Conservation (phyloP, 2,888 invertebrate genomes). For the Philonicus albiceps region DNA sequence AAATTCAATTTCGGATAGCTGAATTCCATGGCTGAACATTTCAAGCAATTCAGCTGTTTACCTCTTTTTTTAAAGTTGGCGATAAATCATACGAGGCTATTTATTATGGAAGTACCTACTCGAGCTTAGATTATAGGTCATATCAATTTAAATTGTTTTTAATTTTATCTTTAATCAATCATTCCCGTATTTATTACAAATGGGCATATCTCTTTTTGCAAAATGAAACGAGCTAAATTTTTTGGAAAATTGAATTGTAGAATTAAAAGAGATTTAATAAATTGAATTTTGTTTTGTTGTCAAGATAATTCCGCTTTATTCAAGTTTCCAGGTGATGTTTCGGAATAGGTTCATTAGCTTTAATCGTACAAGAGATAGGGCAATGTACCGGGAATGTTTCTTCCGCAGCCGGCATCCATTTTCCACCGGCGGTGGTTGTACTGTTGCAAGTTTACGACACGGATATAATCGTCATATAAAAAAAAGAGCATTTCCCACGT, state of each 20-base stretch:
- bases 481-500: not conserved
- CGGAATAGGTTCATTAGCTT: not conserved
- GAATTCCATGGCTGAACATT: not conserved
- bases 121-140: not conserved
- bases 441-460: not conserved
- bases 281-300: not conserved
- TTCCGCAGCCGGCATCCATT: not conserved
- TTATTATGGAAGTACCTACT: not conserved
- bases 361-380: not conserved
- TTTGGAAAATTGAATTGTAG: not conserved
- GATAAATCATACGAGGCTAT: not conserved
- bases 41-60: too few species aligned
- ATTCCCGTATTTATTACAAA: not conserved
- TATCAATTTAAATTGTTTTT: not conserved
- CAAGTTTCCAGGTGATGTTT: not conserved
- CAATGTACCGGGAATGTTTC: not conserved
- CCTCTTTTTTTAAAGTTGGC: too few species aligned
- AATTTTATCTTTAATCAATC: not conserved
- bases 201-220: too few species aligned
- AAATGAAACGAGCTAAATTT: not conserved
- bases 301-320: not conserved
- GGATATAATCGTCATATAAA: not conserved
- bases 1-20: not conserved
- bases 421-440: not conserved
- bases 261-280: not conserved